phyloP scores from a whole-genome alignment of 2,113 vertebrate species.

The Ancistrus triradiatus region DNA sequence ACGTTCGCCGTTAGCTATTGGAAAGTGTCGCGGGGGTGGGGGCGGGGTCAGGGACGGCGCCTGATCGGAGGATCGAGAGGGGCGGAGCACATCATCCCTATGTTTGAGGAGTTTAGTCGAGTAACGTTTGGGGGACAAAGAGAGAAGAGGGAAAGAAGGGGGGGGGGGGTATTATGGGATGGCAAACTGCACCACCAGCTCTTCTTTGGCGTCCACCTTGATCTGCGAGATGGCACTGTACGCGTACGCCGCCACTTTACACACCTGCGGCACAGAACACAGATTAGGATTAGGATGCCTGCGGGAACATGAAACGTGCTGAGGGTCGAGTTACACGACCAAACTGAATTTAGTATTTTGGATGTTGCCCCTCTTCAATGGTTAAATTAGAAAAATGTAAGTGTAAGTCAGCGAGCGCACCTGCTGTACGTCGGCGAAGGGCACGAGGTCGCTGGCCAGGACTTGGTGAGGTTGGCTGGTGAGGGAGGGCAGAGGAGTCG shows the following conservation, averaged over 20 bases:
- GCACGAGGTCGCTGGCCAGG: slow-evolving; percentile 85
- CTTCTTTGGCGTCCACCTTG: slow-evolving; percentile 91
- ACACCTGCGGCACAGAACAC: slow-evolving; percentile 69
- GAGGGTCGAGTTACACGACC: too few species aligned
- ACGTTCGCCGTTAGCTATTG: too few species aligned
- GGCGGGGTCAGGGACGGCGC: background rate
- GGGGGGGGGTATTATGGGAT: slow-evolving; percentile 77
- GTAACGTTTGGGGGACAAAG: slow-evolving; percentile 27
- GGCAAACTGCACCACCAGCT: slow-evolving; percentile 94
- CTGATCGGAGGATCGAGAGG: slow-evolving; percentile 38
- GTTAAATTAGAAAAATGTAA: too few species aligned
- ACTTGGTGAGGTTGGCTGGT: slow-evolving; percentile 94
- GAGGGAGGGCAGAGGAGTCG: slow-evolving; percentile 79
- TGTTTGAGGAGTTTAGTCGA: slow-evolving; percentile 33
- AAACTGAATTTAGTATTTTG: too few species aligned
- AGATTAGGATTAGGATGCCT: background rate
- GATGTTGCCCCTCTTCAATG: background rate
- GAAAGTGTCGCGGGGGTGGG: too few species aligned
- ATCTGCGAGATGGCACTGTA: slow-evolving; percentile 97
- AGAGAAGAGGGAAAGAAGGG: slow-evolving; percentile 25
- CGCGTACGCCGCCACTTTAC: slow-evolving; percentile 91
- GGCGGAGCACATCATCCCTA: slow-evolving; percentile 23
- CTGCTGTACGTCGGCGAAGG: slow-evolving; percentile 89
- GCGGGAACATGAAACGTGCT: too few species aligned
- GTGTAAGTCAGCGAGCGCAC: slow-evolving; percentile 50